These are phyloP conservation scores for Ericerus pela DNA, from an alignment of 1,140 invertebrate genomes.

Conservation along the genomic window DNA sequence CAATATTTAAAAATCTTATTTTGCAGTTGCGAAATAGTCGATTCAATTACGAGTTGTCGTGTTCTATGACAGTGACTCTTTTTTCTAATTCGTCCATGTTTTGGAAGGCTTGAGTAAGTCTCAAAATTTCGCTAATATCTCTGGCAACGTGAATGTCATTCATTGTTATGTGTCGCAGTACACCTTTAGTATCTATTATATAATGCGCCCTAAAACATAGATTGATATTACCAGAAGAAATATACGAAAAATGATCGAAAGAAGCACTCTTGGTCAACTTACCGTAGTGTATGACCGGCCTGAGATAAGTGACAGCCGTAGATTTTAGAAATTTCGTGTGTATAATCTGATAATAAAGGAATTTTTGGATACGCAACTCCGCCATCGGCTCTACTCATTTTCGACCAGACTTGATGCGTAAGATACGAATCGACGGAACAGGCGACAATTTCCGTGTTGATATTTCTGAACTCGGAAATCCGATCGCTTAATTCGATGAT, in stretches of 20 bases:
- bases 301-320: slow-evolving; percentile 92
- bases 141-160: slow-evolving; percentile 46
- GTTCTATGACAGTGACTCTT: neutral
- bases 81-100: slow-evolving; percentile 37
- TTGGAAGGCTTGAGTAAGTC: slow-evolving; percentile 45
- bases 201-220: slow-evolving; percentile 27
- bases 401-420: slow-evolving; percentile 86
- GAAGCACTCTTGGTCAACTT: neutral
- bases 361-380: slow-evolving; percentile 92
- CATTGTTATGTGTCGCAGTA: slow-evolving; percentile 34
- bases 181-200: slow-evolving; percentile 33
- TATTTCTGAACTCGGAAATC: slow-evolving; percentile 65
- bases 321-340: slow-evolving; percentile 61
- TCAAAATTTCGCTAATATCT: slow-evolving; percentile 42
- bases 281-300: slow-evolving; percentile 78
- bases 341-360: slow-evolving; percentile 92
- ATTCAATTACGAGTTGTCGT: neutral
- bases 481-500: slow-evolving; percentile 83
- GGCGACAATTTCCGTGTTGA: slow-evolving; percentile 69
- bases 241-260: neutral
- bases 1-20: neutral
- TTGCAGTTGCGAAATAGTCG: neutral
- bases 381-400: slow-evolving; percentile 84
- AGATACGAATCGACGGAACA: slow-evolving; percentile 84
- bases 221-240: neutral